Base-by-base conservation (phyloP, 1,140 invertebrate genomes). In the Bombus soroeensis region DNA sequence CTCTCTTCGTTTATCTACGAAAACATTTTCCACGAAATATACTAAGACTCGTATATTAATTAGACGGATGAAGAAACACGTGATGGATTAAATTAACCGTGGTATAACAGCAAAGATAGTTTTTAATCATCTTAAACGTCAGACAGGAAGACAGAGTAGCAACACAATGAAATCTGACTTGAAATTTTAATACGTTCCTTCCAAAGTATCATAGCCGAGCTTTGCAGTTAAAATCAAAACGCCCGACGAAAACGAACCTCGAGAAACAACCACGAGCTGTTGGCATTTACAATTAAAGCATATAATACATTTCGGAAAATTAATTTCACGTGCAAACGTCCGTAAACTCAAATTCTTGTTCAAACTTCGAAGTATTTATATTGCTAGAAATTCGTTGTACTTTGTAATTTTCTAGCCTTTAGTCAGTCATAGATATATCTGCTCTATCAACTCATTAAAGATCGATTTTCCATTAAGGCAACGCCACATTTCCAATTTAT, bases 241-340 rank as follows among this genome's bases (percentile, higher is more conserved):
- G 28, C 28, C 13, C 3, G 70, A 39, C 25, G 15, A 41, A 41
- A n/a, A 72, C 1, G 70, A 72, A 41, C 39, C 28, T 18, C 39
- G 28, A 12, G 37, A 72, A 53, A 72, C 34, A n/a, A 18, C 37
- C 5, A 41, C 71, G 39, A 18, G 8, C 71, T 39, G 39, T n/a
- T 72, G 71, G 32, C 39, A 43, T 72, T 72, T 41, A n/a, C n/a
- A 43, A 72, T 72, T 72, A 43, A 72, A 72, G 15, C 39, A 12
- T 28, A 12, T 13, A 28, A 72, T 28, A 28, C 15, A 22, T 62
- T 62, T 62, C 28, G 10, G 28, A n/a, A n/a, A 62, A 53, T 18
- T 8, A 53, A 53, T 53, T 53, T 53, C 47, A 53, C 47, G 18
- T 8, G 18, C 6, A 53, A 6, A 22, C 18, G 47, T 22, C 18